A percentile compares a stretch with the other conserved stretches of the same genome.
These are phyloP conservation scores for Tenthredo amoena DNA, from an alignment of 2,888 invertebrate genomes.

Conservation along the genomic window DNA sequence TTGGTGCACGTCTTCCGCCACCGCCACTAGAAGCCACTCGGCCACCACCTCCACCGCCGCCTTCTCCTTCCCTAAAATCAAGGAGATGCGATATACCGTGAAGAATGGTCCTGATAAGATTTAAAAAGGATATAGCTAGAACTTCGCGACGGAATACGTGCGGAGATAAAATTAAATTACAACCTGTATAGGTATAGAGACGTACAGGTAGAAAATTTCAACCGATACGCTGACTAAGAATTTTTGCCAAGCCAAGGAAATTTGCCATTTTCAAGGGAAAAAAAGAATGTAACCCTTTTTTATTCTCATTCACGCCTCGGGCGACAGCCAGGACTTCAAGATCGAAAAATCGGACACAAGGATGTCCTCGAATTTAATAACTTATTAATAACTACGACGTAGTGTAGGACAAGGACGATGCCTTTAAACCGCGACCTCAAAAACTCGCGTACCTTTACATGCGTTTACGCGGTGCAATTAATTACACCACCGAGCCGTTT, in stretches of 20 bases:
- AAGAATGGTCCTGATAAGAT: constrained; percentile 13
- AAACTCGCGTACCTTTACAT: neutral
- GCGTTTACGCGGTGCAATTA: neutral
- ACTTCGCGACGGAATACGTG: neutral
- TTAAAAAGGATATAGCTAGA: neutral
- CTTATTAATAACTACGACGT: constrained; percentile 19
- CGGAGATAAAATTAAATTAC: neutral
- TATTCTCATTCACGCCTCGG: neutral
- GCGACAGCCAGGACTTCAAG: neutral
- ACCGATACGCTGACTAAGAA: constrained; percentile 6
- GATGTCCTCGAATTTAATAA: constrained; percentile 23
- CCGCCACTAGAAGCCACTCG: constrained; percentile 85
- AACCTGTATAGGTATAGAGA: neutral
- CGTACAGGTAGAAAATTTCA: neutral
- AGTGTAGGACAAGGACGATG: constrained; percentile 29
- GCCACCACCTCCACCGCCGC: constrained; percentile 83
- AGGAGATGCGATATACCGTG: neutral
- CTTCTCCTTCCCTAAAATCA: constrained; percentile 77
- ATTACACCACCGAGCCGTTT: neutral
- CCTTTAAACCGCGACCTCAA: neutral
- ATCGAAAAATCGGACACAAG: neutral
- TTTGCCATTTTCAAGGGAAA: too few relatives aligned
- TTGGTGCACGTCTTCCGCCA: constrained; percentile 82
- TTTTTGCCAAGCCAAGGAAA: neutral
- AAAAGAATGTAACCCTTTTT: neutral